Evolutionary conservation across 2,888 invertebrate genomes (phyloP).

Genomic region (Dioctria linearis): DNA sequence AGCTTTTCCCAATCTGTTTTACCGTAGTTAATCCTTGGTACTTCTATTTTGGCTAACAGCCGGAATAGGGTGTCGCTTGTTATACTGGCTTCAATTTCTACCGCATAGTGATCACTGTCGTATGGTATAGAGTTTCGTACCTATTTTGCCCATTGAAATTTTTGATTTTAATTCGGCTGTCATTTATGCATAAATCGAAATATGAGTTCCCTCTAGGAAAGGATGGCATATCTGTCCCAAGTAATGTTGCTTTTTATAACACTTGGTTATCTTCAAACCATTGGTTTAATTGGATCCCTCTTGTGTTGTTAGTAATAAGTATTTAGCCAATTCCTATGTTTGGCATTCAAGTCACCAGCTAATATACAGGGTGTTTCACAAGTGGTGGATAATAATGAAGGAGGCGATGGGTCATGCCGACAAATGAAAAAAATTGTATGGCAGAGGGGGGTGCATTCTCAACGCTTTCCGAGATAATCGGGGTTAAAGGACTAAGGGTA

Average conservation of each 20-base stretch:
- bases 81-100: not conserved
- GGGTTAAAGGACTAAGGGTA: too few species aligned
- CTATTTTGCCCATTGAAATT: not conserved
- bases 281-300: not conserved
- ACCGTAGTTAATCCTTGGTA: not conserved
- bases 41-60: not conserved
- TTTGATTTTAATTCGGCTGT: not conserved
- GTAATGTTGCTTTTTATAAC: not conserved
- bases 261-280: too few species aligned
- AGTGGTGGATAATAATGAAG: too few species aligned
- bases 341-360: conserved; percentile 17
- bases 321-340: conserved; percentile 3
- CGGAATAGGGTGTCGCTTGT: not conserved
- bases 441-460: too few species aligned
- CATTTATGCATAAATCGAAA: not conserved
- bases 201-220: not conserved
- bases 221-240: not conserved
- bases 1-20: not conserved
- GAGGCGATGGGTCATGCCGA: too few species aligned
- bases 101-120: not conserved
- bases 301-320: not conserved
- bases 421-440: too few species aligned
- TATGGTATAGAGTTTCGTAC: not conserved
- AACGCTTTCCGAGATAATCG: too few species aligned
- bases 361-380: too few species aligned